Base-by-base conservation (phyloP, 2,888 invertebrate genomes). In the Diabrotica balteata region DNA sequence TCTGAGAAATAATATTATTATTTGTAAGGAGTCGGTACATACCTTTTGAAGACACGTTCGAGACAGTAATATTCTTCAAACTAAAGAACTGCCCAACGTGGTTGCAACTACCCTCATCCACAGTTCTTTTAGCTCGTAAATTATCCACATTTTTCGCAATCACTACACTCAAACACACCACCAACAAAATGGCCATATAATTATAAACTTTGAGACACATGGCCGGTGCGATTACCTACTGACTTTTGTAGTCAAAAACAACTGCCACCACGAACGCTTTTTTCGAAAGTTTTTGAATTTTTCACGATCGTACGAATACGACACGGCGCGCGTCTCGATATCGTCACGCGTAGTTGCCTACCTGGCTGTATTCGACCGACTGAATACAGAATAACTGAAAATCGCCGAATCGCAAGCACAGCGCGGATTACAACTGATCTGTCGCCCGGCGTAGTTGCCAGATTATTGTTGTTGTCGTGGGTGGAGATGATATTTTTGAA, bases 81-180 rank as follows among this genome's bases (percentile, higher is more conserved):
- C 71, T 70, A 63, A 78, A 78, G 72, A 79, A 77, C 67, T 76
- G 72, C 63, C 67, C 72, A 55, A 79, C 77, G 69, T 72, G 73
- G 45, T 77, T 73, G 73, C 79, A 79, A 72, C 69, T 73, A 50
- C 60, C 63, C 17, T 66, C 73, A 10, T 60, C 66, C 43, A 58
- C 66, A 47, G 69, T 72, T 72, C 73, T 74, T 66, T 75, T 71
- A 44, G 66, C 55, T 61, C 72, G 60, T 8, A 50, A 46, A 66
- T 69, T 72, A 74, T 77, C 75, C 75, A 77, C 71, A 76, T 75
- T 77, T 74, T 77, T 77, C 42, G 72, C 74, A 59, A 68, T 55
- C 75, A 76, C 76, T 62, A 74, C 75, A 78, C 77, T 66, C 59
- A 73, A 71, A 68, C 73, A 74, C 76, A 75, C 68, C 68, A 73